phyloP scores from a whole-genome alignment of 2,888 invertebrate species.

The Epiblema foenella region DNA sequence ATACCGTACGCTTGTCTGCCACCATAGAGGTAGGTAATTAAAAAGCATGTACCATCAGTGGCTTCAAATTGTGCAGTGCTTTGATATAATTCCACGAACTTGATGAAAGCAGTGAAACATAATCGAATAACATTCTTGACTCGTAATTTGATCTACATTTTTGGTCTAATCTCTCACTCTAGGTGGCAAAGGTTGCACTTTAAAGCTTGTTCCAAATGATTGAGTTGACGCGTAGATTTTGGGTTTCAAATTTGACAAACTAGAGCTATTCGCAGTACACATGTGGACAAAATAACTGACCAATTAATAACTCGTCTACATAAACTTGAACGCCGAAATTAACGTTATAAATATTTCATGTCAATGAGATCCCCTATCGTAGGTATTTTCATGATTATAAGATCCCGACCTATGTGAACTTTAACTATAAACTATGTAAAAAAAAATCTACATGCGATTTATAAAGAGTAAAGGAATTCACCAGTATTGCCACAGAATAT shows the following conservation, averaged over 20 bases:
- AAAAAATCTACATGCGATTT: background rate
- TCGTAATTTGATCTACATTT: constrained; percentile 17
- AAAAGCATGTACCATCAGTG: no score
- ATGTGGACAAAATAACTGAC: constrained; percentile 18
- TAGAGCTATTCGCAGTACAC: constrained; percentile 13
- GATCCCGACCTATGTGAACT: background rate
- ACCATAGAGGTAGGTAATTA: no score
- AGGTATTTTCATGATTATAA: background rate
- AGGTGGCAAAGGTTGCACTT: constrained; percentile 35
- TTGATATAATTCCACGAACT: background rate
- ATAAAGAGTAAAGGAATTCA: background rate
- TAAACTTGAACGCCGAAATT: background rate
- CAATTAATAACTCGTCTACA: background rate
- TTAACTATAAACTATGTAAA: no score
- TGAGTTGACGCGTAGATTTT: constrained; percentile 36
- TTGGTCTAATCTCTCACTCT: constrained; percentile 29
- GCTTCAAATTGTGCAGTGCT: no score
- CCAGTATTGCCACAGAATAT: background rate
- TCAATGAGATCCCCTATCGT: background rate
- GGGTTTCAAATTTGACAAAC: constrained; percentile 17
- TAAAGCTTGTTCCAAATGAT: constrained; percentile 31
- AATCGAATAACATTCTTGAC: background rate
- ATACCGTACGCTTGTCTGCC: no score
- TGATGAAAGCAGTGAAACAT: background rate
- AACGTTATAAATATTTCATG: background rate